Conservation (phyloP, 2,888 invertebrate genomes). For the Eudasyphora cyanicolor region DNA sequence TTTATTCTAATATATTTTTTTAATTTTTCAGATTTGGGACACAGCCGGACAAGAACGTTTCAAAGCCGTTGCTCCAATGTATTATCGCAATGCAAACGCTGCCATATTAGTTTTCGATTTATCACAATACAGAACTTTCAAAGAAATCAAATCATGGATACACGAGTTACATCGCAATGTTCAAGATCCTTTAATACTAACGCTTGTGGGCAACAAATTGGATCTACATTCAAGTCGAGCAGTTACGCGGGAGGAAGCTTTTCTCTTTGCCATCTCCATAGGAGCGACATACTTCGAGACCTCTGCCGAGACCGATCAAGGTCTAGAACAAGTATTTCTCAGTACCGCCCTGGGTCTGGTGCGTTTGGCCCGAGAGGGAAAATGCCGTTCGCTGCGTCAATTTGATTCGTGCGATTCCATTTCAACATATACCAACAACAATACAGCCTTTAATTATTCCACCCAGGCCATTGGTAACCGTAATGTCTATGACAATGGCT, state of each 20-base stretch:
- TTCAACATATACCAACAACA: constrained; percentile 75
- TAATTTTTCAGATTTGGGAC: constrained; percentile 78
- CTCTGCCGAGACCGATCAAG: constrained; percentile 89
- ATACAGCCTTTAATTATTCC: constrained; percentile 73
- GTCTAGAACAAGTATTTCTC: constrained; percentile 88
- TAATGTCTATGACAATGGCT: constrained; percentile 58
- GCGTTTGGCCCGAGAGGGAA: constrained; percentile 81
- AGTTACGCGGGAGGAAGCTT: constrained; percentile 85
- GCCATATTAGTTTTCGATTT: constrained; percentile 94
- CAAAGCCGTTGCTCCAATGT: constrained; percentile 96
- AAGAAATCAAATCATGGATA: constrained; percentile 92
- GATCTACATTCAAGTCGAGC: constrained; percentile 86
- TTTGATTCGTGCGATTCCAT: constrained; percentile 83
- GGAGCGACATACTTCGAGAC: constrained; percentile 93
- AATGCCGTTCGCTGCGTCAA: constrained; percentile 82
- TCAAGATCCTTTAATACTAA: constrained; percentile 88
- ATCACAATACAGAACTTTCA: constrained; percentile 87
- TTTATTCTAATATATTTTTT: constrained; percentile 12
- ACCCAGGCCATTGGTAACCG: constrained; percentile 69
- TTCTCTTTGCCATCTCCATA: constrained; percentile 88
- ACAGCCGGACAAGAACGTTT: constrained; percentile 82
- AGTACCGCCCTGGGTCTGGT: constrained; percentile 84
- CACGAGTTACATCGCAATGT: constrained; percentile 89
- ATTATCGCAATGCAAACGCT: constrained; percentile 94
- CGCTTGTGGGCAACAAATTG: constrained; percentile 92